Percentiles rank a stretch among this genome's conserved stretches.
Conservation (phyloP, 1,140 invertebrate genomes). For the Diorhabda sublineata region DNA sequence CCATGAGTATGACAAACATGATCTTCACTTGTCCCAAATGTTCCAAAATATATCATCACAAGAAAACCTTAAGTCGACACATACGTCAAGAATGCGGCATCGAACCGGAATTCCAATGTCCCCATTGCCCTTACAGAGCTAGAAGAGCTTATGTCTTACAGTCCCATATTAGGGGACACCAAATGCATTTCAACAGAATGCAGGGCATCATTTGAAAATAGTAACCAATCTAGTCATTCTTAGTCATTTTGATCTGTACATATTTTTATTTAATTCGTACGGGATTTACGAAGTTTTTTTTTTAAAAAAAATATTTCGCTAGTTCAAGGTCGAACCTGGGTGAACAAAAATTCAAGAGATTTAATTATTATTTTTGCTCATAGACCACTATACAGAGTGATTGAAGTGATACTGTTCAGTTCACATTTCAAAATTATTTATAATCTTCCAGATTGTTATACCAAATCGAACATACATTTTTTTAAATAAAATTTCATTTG, state of each 20-base stretch:
- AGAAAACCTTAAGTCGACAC: slow-evolving; percentile 55
- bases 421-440: too few relatives aligned
- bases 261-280: not conserved
- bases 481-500: too few relatives aligned
- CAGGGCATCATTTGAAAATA: slow-evolving; percentile 1
- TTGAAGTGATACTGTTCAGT: too few relatives aligned
- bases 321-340: too few relatives aligned
- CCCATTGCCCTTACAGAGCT: slow-evolving; percentile 41
- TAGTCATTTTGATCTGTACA: not conserved
- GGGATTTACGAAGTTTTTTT: too few relatives aligned
- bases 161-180: slow-evolving; percentile 40
- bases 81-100: slow-evolving; percentile 54
- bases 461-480: too few relatives aligned
- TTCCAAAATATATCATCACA: slow-evolving; percentile 53
- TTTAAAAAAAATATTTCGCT: too few relatives aligned
- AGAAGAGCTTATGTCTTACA: slow-evolving; percentile 39
- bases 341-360: too few relatives aligned
- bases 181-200: slow-evolving; percentile 25
- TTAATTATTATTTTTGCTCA: too few relatives aligned
- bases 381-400: too few relatives aligned
- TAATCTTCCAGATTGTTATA: too few relatives aligned
- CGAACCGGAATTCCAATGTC: slow-evolving; percentile 57
- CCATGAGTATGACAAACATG: not conserved
- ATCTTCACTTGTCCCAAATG: slow-evolving; percentile 52
- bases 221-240: not conserved